Conservation (phyloP, 53 echinoderm and acorn worm genomes). For the Antedon mediterranea region DNA sequence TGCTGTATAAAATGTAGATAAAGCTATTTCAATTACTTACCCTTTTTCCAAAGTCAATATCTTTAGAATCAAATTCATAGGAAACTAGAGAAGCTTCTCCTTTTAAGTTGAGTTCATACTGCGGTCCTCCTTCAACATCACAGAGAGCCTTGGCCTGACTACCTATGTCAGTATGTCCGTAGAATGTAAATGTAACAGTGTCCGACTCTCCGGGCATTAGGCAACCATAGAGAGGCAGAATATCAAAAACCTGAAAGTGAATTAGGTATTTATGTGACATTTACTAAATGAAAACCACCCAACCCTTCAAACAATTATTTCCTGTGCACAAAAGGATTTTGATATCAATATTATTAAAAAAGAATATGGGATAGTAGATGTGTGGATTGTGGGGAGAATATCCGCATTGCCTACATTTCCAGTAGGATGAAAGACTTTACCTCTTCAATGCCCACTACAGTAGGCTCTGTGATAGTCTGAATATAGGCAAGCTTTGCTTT, state of each 20-base stretch:
- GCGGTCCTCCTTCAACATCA: slow-evolving; percentile 83
- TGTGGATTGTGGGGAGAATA: background rate
- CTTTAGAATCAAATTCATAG: slow-evolving; percentile 82
- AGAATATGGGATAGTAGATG: too few relatives aligned
- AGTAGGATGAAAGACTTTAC: too few relatives aligned
- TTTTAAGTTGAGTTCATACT: slow-evolving; percentile 71
- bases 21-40: slow-evolving; percentile 28
- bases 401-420: background rate
- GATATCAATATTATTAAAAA: too few relatives aligned
- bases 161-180: slow-evolving; percentile 93
- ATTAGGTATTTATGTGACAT: too few relatives aligned
- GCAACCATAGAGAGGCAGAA: slow-evolving; percentile 83
- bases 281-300: too few relatives aligned
- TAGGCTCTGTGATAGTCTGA: slow-evolving; percentile 92
- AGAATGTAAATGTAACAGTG: slow-evolving; percentile 96
- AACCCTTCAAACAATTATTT: too few relatives aligned
- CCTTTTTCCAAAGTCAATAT: slow-evolving; percentile 87
- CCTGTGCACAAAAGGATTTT: too few relatives aligned
- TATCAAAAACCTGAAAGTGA: slow-evolving; percentile 69
- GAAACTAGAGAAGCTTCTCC: slow-evolving; percentile 96
- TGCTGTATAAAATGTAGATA: too few relatives aligned
- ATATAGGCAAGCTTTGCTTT: slow-evolving; percentile 85
- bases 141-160: slow-evolving; percentile 90
- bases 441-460: slow-evolving; percentile 95
- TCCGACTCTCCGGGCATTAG: slow-evolving; percentile 90